phyloP scores from a whole-genome alignment of 1,140 invertebrate species.

The Brachionus calyciflorus region DNA sequence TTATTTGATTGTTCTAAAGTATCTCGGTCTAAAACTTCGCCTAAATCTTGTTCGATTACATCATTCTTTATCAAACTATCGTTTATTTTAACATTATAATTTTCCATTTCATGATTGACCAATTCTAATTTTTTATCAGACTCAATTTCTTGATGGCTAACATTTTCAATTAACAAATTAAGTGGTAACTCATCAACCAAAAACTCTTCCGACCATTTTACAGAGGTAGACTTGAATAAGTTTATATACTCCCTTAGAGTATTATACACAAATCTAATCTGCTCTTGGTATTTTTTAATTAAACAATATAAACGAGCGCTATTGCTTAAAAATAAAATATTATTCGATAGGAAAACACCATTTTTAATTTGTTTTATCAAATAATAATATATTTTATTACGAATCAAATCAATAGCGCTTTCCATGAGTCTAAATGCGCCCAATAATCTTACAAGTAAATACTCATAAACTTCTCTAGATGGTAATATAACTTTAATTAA shows the following conservation, averaged over 20 bases:
- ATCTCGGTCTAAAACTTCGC: neutral
- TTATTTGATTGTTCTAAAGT: neutral
- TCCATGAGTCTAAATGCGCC: neutral
- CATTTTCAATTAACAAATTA: neutral
- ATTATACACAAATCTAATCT: conserved; percentile 28
- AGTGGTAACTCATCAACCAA: neutral
- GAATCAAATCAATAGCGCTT: neutral
- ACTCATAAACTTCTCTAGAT: conserved; percentile 41
- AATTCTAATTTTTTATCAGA: neutral
- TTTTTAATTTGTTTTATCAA: conserved; percentile 31
- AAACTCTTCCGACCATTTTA: conserved; percentile 11
- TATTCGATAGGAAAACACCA: conserved; percentile 31
- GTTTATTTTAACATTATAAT: neutral
- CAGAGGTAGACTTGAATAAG: conserved; percentile 2
- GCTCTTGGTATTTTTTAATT: neutral
- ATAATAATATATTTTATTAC: conserved; percentile 3
- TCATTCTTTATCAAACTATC: no score
- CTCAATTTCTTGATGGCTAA: neutral
- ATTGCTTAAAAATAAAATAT: conserved; percentile 16
- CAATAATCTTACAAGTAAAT: neutral
- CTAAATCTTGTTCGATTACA: neutral
- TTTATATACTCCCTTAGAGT: neutral
- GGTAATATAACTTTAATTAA: neutral
- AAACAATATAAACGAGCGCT: neutral
- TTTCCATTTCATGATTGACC: neutral